Conservation (phyloP, 2,888 invertebrate species). For the Macaria liturata region DNA sequence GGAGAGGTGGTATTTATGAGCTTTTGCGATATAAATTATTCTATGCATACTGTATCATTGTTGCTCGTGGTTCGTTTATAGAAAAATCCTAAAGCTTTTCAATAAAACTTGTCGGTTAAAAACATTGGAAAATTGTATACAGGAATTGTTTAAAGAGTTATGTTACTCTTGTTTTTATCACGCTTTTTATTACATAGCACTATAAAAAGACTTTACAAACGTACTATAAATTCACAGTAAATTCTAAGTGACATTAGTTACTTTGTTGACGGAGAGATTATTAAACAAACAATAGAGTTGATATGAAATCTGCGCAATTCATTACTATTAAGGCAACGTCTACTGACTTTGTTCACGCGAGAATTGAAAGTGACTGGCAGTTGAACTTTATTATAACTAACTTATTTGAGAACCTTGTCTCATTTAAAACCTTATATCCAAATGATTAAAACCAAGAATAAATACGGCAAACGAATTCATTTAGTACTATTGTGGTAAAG, state of each 20-base stretch:
- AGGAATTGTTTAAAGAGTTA: too few species aligned
- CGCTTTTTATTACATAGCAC: too few species aligned
- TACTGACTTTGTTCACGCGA: slow-evolving; percentile 73
- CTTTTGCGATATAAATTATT: slow-evolving; percentile 14
- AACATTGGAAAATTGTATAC: too few species aligned
- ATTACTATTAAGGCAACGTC: slow-evolving; percentile 51
- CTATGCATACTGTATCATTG: not conserved
- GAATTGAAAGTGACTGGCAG: slow-evolving; percentile 74
- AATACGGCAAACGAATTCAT: too few species aligned
- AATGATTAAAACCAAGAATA: too few species aligned
- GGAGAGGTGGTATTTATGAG: slow-evolving; percentile 21
- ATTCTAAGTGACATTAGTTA: slow-evolving; percentile 3
- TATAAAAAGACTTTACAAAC: too few species aligned
- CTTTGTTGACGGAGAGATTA: slow-evolving; percentile 29
- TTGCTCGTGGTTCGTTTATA: too few species aligned
- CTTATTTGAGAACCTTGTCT: slow-evolving; percentile 12
- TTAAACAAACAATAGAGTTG: slow-evolving; percentile 37
- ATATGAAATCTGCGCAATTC: slow-evolving; percentile 49
- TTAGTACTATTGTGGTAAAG: too few species aligned
- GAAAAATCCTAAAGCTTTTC: too few species aligned
- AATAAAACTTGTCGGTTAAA: too few species aligned
- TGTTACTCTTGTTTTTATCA: too few species aligned
- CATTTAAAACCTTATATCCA: not conserved
- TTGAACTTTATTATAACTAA: slow-evolving; percentile 35
- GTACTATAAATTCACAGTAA: not conserved